These are phyloP conservation scores for Liasis olivaceus DNA, from an alignment of 2,797 vertebrate species.

Conservation along the genomic window DNA sequence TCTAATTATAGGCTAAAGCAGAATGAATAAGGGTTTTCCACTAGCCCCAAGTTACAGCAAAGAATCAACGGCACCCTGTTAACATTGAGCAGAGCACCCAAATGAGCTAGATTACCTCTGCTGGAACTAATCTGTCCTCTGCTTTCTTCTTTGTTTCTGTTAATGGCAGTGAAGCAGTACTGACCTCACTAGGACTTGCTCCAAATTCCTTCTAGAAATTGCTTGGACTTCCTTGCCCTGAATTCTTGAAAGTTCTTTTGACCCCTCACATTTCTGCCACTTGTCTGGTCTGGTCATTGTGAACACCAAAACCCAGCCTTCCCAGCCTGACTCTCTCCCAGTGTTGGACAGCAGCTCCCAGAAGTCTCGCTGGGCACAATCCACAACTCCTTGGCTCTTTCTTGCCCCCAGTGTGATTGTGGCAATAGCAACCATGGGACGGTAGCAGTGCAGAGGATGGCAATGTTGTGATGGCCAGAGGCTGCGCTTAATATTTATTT, in stretches of 20 bases:
- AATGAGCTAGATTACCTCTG: not conserved
- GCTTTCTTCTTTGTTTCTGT: not conserved
- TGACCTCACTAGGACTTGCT: too few relatives aligned
- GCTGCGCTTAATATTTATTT: too few relatives aligned
- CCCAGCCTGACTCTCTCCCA: too few relatives aligned
- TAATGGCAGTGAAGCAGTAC: not conserved
- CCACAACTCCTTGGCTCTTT: not conserved
- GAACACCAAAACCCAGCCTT: not conserved
- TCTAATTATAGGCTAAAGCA: not conserved
- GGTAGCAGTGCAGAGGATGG: not conserved
- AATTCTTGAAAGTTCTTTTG: not conserved
- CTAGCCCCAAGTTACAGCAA: too few relatives aligned
- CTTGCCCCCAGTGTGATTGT: not conserved
- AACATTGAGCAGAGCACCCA: not conserved
- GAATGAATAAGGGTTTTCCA: not conserved
- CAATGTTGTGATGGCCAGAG: too few relatives aligned
- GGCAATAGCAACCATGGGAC: not conserved
- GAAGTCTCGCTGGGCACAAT: not conserved
- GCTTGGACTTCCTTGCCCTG: not conserved
- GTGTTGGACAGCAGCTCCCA: too few relatives aligned
- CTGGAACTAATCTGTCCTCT: not conserved
- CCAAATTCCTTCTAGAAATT: not conserved
- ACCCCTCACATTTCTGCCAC: not conserved
- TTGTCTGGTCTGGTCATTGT: too few relatives aligned
- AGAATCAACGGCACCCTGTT: not conserved